Evolutionary conservation across 1,140 invertebrate species (phyloP), one percentile per base, ranked within the genome.

Genomic region (Neodiprion virginianus): DNA sequence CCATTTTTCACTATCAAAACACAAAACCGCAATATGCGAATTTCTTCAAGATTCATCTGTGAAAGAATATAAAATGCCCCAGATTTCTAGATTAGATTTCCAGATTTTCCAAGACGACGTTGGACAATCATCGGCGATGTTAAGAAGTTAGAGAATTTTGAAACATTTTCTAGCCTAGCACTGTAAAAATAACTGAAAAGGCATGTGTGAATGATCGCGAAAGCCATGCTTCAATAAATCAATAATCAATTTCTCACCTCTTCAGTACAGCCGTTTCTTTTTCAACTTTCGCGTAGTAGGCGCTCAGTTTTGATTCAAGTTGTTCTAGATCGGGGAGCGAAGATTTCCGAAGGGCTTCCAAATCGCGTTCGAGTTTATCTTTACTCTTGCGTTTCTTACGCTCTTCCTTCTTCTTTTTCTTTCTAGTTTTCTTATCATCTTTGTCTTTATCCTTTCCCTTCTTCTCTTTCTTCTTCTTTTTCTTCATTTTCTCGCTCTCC

Each of bases 201-300:
- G 28, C 5, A 40, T 40, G 28, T 40, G 28, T 40, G 28, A 40
- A 40, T 40, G 28, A 40, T 40, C 28, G 28, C 28, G 28, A 40
- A 40, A 40, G 28, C 28, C 28, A 40, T 40, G 28, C 28, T 5
- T 40, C 28, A 40, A 40, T 40, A 40, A 40, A 40, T 40, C 1
- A 40, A 40, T 40, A 21, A 21, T 21, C 17, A 40, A 40, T 40
- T 40, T 40, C 82, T 80, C 85, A 90, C 89, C 87, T 87, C 81
- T 89, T 89, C 21, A 90, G 79, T 5, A 89, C 82, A 1, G 89
- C 89, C 21, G 89, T 89, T 81, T 93, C 93, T 87, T 95, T 94
- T 79, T 95, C 93, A 74, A 95, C 91, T 88, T 93, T 93, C 48
- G 93, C 92, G 87, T 95, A 94, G 86, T 95, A 95, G 71, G 93